A percentile compares a stretch with the other conserved stretches of the same genome.
Evolutionary conservation across 92 coral and sea anemone species (phyloP).

Genomic region (Porites rus): DNA sequence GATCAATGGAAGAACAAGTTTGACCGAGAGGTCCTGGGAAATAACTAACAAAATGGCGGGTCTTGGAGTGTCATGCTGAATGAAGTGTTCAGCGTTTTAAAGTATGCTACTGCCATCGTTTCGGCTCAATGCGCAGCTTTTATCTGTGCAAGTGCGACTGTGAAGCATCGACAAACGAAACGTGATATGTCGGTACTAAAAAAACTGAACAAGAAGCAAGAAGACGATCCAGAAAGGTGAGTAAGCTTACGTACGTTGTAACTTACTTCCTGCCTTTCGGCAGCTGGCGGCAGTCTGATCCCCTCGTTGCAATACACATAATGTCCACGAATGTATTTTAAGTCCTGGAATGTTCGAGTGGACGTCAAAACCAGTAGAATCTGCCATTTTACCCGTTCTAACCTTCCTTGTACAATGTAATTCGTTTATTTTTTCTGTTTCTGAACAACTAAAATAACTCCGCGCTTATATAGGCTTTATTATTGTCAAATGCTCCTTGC

Average conservation of each 20-base stretch:
- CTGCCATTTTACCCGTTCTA: too few species aligned
- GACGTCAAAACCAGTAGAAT: too few species aligned
- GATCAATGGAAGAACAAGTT: not conserved
- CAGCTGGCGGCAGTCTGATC: too few species aligned
- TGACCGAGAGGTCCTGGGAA: conserved; percentile 1
- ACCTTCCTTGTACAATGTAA: too few species aligned
- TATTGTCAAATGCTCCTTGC: too few species aligned
- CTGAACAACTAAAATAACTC: too few species aligned
- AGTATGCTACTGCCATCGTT: not conserved
- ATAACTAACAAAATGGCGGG: conserved; percentile 1
- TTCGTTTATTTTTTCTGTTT: too few species aligned
- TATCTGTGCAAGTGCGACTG: not conserved
- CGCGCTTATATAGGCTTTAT: too few species aligned
- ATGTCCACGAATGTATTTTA: too few species aligned
- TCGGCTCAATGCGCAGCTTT: not conserved
- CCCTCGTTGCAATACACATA: too few species aligned
- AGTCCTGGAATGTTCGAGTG: too few species aligned
- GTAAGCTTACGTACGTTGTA: not conserved
- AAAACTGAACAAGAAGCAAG: conserved; percentile 45
- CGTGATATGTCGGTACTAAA: conserved; percentile 57
- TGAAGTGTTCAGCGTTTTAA: not conserved
- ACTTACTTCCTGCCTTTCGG: too few species aligned
- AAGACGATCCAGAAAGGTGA: conserved; percentile 42
- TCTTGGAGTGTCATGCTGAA: not conserved
- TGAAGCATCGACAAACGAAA: conserved; percentile 3